These are phyloP conservation scores for Lepus townsendii DNA, from an alignment of 2,797 vertebrate genomes.

Conservation along the genomic window DNA sequence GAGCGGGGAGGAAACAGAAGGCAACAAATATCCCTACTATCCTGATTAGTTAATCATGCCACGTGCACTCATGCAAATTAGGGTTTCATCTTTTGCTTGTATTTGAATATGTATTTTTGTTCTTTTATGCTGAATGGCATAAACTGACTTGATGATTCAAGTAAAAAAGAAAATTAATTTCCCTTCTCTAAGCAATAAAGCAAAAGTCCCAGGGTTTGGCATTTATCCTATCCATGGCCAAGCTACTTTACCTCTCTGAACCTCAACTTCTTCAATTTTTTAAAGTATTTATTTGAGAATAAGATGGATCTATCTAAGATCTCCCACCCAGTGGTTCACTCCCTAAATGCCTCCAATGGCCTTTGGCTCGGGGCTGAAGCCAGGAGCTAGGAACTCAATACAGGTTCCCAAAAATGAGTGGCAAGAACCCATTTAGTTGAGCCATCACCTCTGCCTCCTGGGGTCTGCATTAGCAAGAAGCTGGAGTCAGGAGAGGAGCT, in stretches of 20 bases:
- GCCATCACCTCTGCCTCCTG: too few relatives aligned
- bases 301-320: too few relatives aligned
- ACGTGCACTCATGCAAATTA: rapidly evolving
- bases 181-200: slow-evolving; percentile 4
- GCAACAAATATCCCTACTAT: background rate
- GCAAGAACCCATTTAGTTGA: too few relatives aligned
- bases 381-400: too few relatives aligned
- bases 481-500: too few relatives aligned
- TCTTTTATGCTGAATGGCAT: background rate
- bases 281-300: too few relatives aligned
- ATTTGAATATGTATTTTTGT: background rate
- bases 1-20: background rate
- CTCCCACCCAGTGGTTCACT: too few relatives aligned
- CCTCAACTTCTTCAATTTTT: too few relatives aligned
- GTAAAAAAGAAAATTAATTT: slow-evolving; percentile 25
- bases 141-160: background rate
- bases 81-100: background rate
- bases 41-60: background rate
- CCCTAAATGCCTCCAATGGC: too few relatives aligned
- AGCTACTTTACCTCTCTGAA: background rate
- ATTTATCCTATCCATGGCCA: rapidly evolving
- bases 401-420: too few relatives aligned
- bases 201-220: background rate
- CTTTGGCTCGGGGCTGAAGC: too few relatives aligned
- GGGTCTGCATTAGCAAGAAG: too few relatives aligned